Conservation (phyloP, 2,113 vertebrate species). For the Psilopogon haemacephalus region DNA sequence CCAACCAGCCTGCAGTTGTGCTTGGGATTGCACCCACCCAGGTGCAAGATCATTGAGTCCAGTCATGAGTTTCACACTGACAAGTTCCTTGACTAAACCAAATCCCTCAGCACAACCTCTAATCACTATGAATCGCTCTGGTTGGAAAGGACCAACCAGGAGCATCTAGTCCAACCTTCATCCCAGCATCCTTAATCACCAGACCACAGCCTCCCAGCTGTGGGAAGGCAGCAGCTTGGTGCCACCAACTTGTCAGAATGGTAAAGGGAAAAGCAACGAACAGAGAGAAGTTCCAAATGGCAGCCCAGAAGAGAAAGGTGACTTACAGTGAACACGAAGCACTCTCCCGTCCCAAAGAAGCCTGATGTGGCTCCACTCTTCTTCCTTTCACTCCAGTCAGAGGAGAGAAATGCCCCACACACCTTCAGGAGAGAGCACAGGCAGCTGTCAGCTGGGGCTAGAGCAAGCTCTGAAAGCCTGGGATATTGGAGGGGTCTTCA, state of each 20-base stretch:
- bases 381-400: slow-evolving; percentile 79
- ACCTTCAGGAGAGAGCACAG: slow-evolving; percentile 64
- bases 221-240: not conserved
- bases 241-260: not conserved
- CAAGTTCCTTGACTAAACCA: too few species aligned
- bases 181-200: too few species aligned
- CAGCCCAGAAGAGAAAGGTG: not conserved
- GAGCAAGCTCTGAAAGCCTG: fast-evolving
- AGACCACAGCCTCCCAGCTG: too few species aligned
- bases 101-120: too few species aligned
- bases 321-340: slow-evolving; percentile 87
- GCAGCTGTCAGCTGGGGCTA: not conserved
- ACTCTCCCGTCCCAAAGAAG: slow-evolving; percentile 87
- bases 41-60: too few species aligned
- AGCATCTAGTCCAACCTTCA: too few species aligned
- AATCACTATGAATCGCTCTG: too few species aligned
- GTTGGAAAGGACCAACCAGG: too few species aligned
- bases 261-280: not conserved
- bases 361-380: slow-evolving; percentile 55
- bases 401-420: slow-evolving; percentile 85
- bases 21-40: too few species aligned
- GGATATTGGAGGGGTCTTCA: not conserved
- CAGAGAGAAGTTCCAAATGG: not conserved
- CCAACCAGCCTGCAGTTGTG: too few species aligned
- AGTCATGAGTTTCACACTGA: too few species aligned